Evolutionary conservation across 2,888 invertebrate species (phyloP).

Genomic region (Ophion ventricosus): DNA sequence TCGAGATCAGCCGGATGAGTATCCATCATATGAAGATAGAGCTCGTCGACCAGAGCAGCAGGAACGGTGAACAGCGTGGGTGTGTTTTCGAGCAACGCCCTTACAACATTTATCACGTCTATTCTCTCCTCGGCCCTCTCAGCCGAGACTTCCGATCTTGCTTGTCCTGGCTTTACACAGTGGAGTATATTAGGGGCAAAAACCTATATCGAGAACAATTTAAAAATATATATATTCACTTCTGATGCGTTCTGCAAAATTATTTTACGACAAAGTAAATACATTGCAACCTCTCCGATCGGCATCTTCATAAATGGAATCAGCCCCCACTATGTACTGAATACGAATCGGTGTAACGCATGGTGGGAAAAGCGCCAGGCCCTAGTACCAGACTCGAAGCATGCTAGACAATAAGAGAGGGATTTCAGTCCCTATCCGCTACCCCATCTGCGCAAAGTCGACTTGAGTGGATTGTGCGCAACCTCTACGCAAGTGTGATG

Average conservation of each 20-base stretch:
- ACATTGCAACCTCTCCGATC: too few relatives aligned
- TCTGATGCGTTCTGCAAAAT: neutral
- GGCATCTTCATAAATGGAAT: too few relatives aligned
- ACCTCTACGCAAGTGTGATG: too few relatives aligned
- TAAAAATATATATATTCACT: neutral
- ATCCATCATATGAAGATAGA: conserved; percentile 94
- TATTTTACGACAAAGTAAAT: too few relatives aligned
- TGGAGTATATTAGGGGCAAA: conserved; percentile 97
- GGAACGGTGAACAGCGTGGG: conserved; percentile 90
- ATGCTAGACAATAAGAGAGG: too few relatives aligned
- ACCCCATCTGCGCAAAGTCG: too few relatives aligned
- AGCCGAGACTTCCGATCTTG: conserved; percentile 84
- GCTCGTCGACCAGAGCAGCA: conserved; percentile 92
- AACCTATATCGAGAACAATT: conserved; percentile 82
- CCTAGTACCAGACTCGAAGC: too few relatives aligned
- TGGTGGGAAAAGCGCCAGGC: too few relatives aligned
- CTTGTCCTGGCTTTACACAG: conserved; percentile 87
- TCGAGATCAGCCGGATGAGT: conserved; percentile 93
- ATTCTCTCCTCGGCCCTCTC: conserved; percentile 92
- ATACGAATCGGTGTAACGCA: too few relatives aligned
- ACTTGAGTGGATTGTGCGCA: too few relatives aligned
- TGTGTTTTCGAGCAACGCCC: conserved; percentile 90
- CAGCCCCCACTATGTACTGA: too few relatives aligned
- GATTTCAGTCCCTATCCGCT: too few relatives aligned
- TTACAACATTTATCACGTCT: conserved; percentile 95